Evolutionary conservation across 1,140 invertebrate species (phyloP), one percentile per base, ranked within the genome.

Genomic region (Venustaconcha ellipsiformis): DNA sequence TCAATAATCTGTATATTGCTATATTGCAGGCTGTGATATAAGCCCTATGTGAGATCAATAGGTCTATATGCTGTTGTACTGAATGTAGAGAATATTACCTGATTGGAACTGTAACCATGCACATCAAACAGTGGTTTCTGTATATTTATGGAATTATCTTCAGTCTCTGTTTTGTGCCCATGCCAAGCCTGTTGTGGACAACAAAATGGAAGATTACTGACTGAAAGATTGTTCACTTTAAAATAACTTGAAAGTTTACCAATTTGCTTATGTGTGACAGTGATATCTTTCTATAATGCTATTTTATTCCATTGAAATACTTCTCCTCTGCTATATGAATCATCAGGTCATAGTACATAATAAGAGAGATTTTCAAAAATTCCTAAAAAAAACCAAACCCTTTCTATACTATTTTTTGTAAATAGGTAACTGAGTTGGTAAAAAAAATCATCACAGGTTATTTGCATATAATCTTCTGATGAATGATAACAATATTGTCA

Each of bases 51-150:
- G 5, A 62, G 6, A 62, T n/a, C 18, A 62, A 23, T 11, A 62
- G 6, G 20, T 62, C 59, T 62, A 11, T n/a, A n/a, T 23, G 12
- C 5, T n/a, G 20, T 14, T n/a, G 20, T 23, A 62, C 14, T 62
- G 59, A 8, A 62, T 18, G 20, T 60, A 3, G 15, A 60, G 15
- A 14, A 13, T 62, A 62, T 63, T 71, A 88, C 87, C 88, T 89
- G 87, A 60, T 85, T 83, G 11, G 84, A 76, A 30, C 84, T 87
- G 70, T 87, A 89, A 8, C 82, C 82, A 70, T 85, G 78, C 5
- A 89, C 67, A 56, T 87, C 77, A 83, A 87, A 88, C 56, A 89
- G 74, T 14, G 87, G 87, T 62, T 85, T 84, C 48, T 87, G 80
- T 58, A 88, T 84, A 64, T 78, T 71, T 0, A 82, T 73, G 26